Percentiles rank a stretch among this genome's conserved stretches.
phyloP scores from a whole-genome alignment of 1,140 invertebrate genomes.

The Scaptomyza hsui region DNA sequence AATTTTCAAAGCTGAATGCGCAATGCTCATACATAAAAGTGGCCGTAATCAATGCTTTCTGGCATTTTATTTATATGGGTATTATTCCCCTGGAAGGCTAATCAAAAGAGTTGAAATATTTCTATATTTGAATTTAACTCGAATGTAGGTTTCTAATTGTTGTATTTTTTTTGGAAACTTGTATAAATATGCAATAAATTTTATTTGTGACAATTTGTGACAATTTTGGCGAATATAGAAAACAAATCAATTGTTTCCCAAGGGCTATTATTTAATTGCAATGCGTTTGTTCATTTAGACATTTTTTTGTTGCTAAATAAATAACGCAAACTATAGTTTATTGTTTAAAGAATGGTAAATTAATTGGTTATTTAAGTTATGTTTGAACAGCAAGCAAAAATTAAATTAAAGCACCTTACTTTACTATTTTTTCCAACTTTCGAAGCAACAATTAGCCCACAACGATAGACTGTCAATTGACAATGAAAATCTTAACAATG shows the following conservation, averaged over 20 bases:
- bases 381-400: too few relatives aligned
- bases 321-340: too few relatives aligned
- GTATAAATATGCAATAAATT: not conserved
- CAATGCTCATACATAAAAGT: constrained; percentile 1
- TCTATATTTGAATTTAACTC: not conserved
- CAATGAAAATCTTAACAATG: constrained; percentile 30
- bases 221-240: too few relatives aligned
- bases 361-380: too few relatives aligned
- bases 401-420: too few relatives aligned
- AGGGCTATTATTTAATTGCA: not conserved
- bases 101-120: constrained; percentile 3
- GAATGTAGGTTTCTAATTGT: not conserved
- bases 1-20: constrained; percentile 14
- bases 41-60: constrained; percentile 27
- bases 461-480: constrained; percentile 17
- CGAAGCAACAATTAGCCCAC: constrained; percentile 40
- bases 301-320: not conserved
- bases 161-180: not conserved
- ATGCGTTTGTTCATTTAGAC: not conserved
- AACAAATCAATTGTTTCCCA: not conserved
- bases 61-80: constrained; percentile 25
- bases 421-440: too few relatives aligned
- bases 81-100: constrained; percentile 4
- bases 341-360: too few relatives aligned
- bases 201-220: not conserved